phyloP scores from a whole-genome alignment of 2,888 invertebrate species.

The Augiades crinisus region DNA sequence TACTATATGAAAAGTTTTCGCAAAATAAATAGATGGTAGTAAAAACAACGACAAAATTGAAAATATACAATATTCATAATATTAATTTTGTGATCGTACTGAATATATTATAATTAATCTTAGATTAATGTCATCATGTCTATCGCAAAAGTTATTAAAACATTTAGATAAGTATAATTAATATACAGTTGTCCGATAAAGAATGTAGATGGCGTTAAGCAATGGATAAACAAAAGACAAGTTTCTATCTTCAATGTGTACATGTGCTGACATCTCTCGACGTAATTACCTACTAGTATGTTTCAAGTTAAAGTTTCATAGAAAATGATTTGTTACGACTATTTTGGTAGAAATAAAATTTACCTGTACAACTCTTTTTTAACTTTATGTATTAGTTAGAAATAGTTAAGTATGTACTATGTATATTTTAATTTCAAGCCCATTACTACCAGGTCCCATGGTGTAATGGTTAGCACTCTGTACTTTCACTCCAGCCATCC shows the following conservation, averaged over 20 bases:
- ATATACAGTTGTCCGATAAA: neutral
- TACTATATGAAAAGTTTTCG: conserved; percentile 30
- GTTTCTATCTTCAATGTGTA: neutral
- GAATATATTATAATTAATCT: neutral
- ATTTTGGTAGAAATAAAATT: neutral
- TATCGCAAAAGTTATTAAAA: neutral
- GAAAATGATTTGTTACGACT: neutral
- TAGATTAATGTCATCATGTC: neutral
- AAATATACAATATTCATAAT: neutral
- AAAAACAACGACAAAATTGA: neutral
- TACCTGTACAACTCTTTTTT: too few relatives aligned
- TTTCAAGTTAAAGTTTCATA: neutral
- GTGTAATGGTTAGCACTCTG: too few relatives aligned
- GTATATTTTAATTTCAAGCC: conserved; percentile 37
- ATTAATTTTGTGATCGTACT: neutral
- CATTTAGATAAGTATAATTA: neutral
- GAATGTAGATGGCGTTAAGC: conserved; percentile 6
- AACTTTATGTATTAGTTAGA: neutral
- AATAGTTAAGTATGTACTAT: neutral
- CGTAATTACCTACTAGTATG: neutral
- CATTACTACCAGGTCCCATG: conserved; percentile 72
- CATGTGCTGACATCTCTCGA: neutral
- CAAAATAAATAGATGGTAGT: neutral
- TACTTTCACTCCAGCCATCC: too few relatives aligned
- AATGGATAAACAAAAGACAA: neutral